Evolutionary conservation across 2,888 invertebrate species (phyloP), one percentile per base, ranked within the genome.

Genomic region (Glaucopsyche alexis): DNA sequence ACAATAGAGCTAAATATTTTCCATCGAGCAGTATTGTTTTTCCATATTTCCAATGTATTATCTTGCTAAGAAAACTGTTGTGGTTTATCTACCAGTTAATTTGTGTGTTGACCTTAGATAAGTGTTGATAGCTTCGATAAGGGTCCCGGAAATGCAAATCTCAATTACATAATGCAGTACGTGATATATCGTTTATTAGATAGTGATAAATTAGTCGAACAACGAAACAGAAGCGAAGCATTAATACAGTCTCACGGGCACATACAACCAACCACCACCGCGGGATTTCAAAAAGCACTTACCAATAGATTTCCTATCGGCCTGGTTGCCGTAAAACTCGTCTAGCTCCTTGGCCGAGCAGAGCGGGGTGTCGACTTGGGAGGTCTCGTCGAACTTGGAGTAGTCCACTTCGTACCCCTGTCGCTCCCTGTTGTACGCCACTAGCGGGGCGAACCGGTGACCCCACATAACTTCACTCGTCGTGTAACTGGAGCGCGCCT

Each of bases 401-500:
- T 97, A 97, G 87, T 97, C 96, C 74, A 97, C 96, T 80, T 96
- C 95, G 83, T 96, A 96, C 13, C 95, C 95, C 76, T 96, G 95
- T 45, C 95, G 93, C 77, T 96, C 95, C 81, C 96, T 95, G 78
- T 96, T 96, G 81, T 96, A 97, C 73, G 94, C 90, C 77, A 97
- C 96, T 82, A 97, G 90, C 16, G 95, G 95, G 81, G 95, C 94
- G 86, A 96, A 97, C 78, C 96, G 93, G 83, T 96, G 96, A 60
- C 96, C 97, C 97, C 97, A 97, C 78, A 96, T 93, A 76, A 97
- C 95, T 88, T 97, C 97, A 84, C 94, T 95, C 0, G 96, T 95
- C 70, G 97, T 93, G 81, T 96, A 97, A 82, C 96, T 96, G 14
- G 96, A 95, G 66, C 96, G 93, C 29, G 96, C 96, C 81, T 96